phyloP scores from a whole-genome alignment of 2,888 invertebrate species.

The Parasteatoda lunata region DNA sequence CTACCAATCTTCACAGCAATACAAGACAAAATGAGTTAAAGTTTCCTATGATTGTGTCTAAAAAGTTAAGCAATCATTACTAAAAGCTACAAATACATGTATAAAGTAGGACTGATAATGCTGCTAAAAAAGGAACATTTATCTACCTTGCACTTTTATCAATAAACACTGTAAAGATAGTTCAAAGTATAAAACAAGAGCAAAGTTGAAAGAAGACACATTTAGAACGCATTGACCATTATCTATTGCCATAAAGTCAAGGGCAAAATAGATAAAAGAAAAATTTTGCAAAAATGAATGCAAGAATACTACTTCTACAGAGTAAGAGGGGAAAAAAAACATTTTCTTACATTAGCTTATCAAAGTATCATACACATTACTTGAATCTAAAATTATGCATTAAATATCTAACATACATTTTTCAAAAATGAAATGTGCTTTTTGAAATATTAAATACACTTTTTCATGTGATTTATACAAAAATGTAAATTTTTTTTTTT shows the following conservation, averaged over 20 bases:
- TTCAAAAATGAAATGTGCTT: too few species aligned
- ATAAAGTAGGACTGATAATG: constrained; percentile 54
- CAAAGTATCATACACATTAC: too few species aligned
- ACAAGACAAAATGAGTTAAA: neutral
- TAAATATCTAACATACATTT: too few species aligned
- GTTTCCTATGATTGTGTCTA: neutral
- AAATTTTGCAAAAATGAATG: neutral
- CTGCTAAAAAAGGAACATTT: constrained; percentile 51
- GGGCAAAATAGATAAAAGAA: constrained; percentile 18
- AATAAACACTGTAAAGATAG: constrained; percentile 46
- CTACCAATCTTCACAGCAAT: neutral
- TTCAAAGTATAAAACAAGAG: constrained; percentile 62
- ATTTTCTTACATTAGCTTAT: too few species aligned
- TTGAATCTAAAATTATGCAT: too few species aligned
- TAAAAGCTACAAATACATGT: constrained; percentile 35
- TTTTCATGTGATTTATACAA: too few species aligned
- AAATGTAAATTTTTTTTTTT: too few species aligned
- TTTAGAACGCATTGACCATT: constrained; percentile 25
- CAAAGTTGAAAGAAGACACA: constrained; percentile 49
- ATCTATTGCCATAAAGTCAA: constrained; percentile 34
- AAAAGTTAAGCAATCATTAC: constrained; percentile 17
- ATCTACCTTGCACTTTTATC: constrained; percentile 65
- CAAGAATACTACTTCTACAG: too few species aligned
- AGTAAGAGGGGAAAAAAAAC: too few species aligned
- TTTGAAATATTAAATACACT: too few species aligned